phyloP scores from a whole-genome alignment of 2,113 vertebrate genomes.

The Esox niger region DNA sequence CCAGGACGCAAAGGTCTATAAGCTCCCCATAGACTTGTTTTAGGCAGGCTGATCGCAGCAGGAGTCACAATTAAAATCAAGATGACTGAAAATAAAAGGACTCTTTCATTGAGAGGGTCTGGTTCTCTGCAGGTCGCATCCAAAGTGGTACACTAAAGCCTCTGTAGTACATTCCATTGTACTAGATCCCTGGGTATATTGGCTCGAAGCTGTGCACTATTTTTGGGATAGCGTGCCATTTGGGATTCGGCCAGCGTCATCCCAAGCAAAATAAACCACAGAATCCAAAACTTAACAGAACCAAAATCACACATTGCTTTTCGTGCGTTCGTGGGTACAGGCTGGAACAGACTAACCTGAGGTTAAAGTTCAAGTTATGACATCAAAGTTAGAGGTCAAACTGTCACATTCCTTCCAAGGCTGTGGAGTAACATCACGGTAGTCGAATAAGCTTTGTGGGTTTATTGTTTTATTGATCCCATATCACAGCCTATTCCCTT shows the following conservation, averaged over 20 bases:
- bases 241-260: too few relatives aligned
- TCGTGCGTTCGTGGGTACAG: conserved; percentile 8
- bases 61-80: conserved; percentile 9
- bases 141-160: too few relatives aligned
- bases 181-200: too few relatives aligned
- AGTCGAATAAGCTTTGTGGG: not conserved
- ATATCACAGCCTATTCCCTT: too few relatives aligned
- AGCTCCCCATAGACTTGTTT: not conserved
- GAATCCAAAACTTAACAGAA: conserved; percentile 3
- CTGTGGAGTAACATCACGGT: conserved; percentile 8
- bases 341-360: conserved; percentile 13
- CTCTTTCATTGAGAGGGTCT: not conserved
- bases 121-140: too few relatives aligned
- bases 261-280: conserved; percentile 1
- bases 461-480: too few relatives aligned
- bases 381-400: conserved; percentile 12
- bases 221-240: too few relatives aligned
- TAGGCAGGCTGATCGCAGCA: too few relatives aligned
- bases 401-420: conserved; percentile 10
- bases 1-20: not conserved
- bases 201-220: too few relatives aligned
- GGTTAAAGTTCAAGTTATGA: conserved; percentile 1
- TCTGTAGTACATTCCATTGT: too few relatives aligned
- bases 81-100: not conserved
- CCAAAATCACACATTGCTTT: conserved; percentile 3